Evolutionary conservation across 2,113 vertebrate species (phyloP), one percentile per base, ranked within the genome.

Genomic region (Penelope pileata): DNA sequence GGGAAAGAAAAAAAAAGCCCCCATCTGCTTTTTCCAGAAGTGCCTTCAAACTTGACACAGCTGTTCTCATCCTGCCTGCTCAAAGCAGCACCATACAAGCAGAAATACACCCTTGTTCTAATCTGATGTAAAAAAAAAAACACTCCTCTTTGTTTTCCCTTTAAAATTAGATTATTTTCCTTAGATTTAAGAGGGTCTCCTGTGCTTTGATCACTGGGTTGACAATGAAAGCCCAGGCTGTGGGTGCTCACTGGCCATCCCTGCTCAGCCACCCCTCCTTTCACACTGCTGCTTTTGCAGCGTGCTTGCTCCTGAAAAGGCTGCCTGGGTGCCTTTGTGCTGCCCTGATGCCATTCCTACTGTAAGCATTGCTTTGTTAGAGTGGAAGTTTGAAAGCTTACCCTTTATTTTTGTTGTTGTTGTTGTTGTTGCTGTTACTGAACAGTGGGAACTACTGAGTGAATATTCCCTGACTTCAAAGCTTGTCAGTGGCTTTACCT

Each of bases 101-200:
- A 93, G 95, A 94, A 96, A 94, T 92, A 81, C 80, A 91, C 79
- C 70, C 91, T 97, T 92, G 95, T 96, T 96, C 94, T 94, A 95
- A 96, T 96, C 92, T 93, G 74, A 74, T 95, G 40, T 26, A 30
- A 42, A 22, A 22, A 29, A 62, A 54, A 91, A 92, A 91, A 70
- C 84, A 94, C 88, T 80, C 85, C 88, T 90, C 95, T 96, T 97
- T 94, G 93, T 93, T 94, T 97, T 92, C 91, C 88, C 93, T 96
- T 96, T 95, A 95, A 96, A 96, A 97, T 97, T 97, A 97, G 90
- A 95, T 97, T 96, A 96, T 97, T 96, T 97, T 96, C 94, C 86
- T 96, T 87, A 96, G 94, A 96, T 96, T 97, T 94, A 91, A 94
- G 95, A 95, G 90, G 96, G 94, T 96, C 94, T 96, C 96, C 93